A percentile compares a stretch with the other conserved stretches of the same genome.
phyloP scores from a whole-genome alignment of 2,888 invertebrate genomes.

The Alloplasta piceator region DNA sequence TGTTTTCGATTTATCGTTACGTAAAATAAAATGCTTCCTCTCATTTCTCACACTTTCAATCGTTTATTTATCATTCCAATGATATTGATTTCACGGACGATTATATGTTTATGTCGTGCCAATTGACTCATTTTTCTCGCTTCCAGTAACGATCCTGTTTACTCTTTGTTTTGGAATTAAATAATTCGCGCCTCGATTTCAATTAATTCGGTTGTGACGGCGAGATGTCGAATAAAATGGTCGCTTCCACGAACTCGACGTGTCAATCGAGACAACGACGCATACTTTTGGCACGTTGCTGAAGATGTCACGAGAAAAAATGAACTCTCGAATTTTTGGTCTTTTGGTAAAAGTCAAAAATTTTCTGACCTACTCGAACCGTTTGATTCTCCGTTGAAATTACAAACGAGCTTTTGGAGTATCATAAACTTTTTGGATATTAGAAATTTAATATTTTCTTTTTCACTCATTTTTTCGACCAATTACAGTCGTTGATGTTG shows the following conservation, averaged over 20 bases:
- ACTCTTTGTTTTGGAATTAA: constrained; percentile 8
- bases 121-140: neutral
- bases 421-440: neutral
- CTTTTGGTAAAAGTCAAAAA: constrained; percentile 36
- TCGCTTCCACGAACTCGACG: neutral
- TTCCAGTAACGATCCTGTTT: neutral
- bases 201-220: constrained; percentile 18
- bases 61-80: constrained; percentile 3
- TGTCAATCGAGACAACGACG: neutral
- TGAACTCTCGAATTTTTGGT: constrained; percentile 17
- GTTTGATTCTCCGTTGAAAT: neutral
- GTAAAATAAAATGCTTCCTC: neutral
- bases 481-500: constrained; percentile 17
- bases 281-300: neutral
- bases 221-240: constrained; percentile 34
- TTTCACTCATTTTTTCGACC: neutral
- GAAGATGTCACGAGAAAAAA: neutral
- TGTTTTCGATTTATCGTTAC: neutral
- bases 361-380: neutral
- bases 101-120: constrained; percentile 7
- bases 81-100: constrained; percentile 46
- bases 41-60: neutral
- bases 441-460: neutral
- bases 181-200: constrained; percentile 19
- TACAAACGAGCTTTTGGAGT: neutral